Percentiles rank a stretch among this genome's conserved stretches.
phyloP scores from a whole-genome alignment of 2,113 vertebrate genomes.

The Morone chrysops region DNA sequence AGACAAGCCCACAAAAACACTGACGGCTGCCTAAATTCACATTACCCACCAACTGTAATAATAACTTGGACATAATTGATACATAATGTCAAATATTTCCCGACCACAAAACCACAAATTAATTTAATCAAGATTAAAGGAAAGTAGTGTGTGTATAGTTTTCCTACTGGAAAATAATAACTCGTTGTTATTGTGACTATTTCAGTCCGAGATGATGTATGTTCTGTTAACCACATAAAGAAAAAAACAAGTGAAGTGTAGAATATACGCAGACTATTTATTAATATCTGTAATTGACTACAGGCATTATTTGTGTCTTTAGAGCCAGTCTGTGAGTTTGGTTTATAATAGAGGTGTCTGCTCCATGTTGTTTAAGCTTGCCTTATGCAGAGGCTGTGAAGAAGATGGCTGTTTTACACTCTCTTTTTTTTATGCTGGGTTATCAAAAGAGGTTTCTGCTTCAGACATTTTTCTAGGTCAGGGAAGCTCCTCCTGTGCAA shows the following conservation, averaged over 20 bases:
- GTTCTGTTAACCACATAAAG: neutral
- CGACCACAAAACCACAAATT: slow-evolving; percentile 14
- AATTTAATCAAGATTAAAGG: slow-evolving; percentile 15
- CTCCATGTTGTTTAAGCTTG: slow-evolving; percentile 39
- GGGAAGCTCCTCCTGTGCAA: slow-evolving; percentile 60
- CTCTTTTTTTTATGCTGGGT: slow-evolving; percentile 56
- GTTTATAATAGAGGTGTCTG: slow-evolving; percentile 39
- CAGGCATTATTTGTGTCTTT: slow-evolving; percentile 4
- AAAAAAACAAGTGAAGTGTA: neutral
- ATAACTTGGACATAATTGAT: slow-evolving; percentile 33
- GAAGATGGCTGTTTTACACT: slow-evolving; percentile 40
- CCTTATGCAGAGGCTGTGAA: slow-evolving; percentile 50
- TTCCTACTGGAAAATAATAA: slow-evolving; percentile 15
- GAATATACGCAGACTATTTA: slow-evolving; percentile 14
- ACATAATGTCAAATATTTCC: slow-evolving; percentile 36
- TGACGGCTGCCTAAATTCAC: slow-evolving; percentile 6
- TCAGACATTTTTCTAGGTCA: slow-evolving; percentile 81
- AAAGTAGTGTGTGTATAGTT: slow-evolving; percentile 18
- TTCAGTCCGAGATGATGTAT: slow-evolving; percentile 7
- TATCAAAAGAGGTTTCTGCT: slow-evolving; percentile 69
- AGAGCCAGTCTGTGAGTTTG: slow-evolving; percentile 21
- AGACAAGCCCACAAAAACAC: slow-evolving; percentile 27
- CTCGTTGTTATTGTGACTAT: slow-evolving; percentile 2
- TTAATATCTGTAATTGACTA: slow-evolving; percentile 12
- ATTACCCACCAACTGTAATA: slow-evolving; percentile 19